phyloP scores from a whole-genome alignment of 2,113 vertebrate genomes.

The Pedionomus torquatus region DNA sequence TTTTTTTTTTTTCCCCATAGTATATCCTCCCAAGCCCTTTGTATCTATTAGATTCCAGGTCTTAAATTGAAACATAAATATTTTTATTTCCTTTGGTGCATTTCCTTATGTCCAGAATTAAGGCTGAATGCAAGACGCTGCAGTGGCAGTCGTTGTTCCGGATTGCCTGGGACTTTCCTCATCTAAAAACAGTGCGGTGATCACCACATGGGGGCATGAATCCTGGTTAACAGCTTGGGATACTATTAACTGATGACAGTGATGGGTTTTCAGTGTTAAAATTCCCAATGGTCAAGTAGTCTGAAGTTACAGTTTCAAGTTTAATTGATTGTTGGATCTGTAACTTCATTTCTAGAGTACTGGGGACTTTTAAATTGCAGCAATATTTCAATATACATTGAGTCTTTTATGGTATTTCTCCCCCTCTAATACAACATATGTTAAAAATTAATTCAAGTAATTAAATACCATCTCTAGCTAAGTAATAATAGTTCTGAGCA shows the following conservation, averaged over 20 bases:
- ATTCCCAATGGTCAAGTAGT: background rate
- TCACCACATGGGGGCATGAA: background rate
- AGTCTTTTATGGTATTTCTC: background rate
- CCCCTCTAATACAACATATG: background rate
- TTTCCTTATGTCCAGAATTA: background rate
- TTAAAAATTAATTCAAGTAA: constrained; percentile 46
- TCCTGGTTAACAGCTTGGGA: background rate
- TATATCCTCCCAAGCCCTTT: background rate
- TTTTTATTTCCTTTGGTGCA: background rate
- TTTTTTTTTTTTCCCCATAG: background rate
- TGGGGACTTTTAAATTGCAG: background rate
- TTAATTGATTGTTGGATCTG: background rate
- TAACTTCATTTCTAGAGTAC: background rate
- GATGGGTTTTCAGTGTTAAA: background rate
- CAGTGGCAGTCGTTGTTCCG: fast-evolving
- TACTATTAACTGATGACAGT: background rate
- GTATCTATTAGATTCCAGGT: background rate
- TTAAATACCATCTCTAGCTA: background rate
- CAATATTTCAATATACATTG: background rate
- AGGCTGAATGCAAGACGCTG: background rate
- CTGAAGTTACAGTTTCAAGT: background rate
- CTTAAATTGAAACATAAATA: background rate
- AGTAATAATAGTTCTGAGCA: background rate
- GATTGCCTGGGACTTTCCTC: background rate
- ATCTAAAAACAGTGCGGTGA: background rate